Evolutionary conservation across 2,797 vertebrate species (phyloP).

Genomic region (Macroramphosus scolopax): DNA sequence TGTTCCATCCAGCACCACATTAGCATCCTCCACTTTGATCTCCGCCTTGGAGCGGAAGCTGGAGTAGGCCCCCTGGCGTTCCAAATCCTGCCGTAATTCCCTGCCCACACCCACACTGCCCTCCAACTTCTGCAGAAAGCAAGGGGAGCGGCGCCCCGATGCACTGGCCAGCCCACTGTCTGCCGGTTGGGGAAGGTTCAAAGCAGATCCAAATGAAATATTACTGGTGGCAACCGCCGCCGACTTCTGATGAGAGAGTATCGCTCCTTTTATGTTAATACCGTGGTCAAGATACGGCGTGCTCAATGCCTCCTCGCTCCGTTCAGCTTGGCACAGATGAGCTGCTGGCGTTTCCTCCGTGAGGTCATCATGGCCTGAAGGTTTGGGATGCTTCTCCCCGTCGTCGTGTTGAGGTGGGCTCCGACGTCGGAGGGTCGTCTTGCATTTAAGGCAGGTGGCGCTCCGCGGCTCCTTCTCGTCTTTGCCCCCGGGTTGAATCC

Average conservation of each 20-base stretch:
- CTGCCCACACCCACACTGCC: conserved; percentile 76
- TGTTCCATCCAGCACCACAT: conserved; percentile 61
- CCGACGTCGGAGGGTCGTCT: conserved; percentile 24
- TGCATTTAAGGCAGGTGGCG: conserved; percentile 40
- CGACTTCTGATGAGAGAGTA: background rate
- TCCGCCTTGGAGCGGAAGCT: conserved; percentile 84
- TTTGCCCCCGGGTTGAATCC: conserved; percentile 5
- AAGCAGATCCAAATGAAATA: conserved; percentile 51
- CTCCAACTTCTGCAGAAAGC: conserved; percentile 73
- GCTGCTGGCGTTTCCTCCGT: conserved; percentile 9
- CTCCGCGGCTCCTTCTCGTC: conserved; percentile 25
- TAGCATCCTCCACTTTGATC: conserved; percentile 83
- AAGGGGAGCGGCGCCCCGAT: conserved; percentile 69
- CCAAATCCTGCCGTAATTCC: conserved; percentile 70
- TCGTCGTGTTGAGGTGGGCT: conserved; percentile 11
- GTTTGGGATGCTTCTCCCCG: background rate
- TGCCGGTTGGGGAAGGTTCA: conserved; percentile 52
- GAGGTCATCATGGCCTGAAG: conserved; percentile 10
- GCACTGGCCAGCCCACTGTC: conserved; percentile 44
- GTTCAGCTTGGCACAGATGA: conserved; percentile 4
- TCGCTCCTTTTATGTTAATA: conserved; percentile 24
- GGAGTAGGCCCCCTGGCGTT: conserved; percentile 67
- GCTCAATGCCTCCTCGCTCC: conserved; percentile 19
- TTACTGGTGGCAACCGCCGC: conserved; percentile 29
- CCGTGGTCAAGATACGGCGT: conserved; percentile 15